phyloP scores from a whole-genome alignment of 2,888 invertebrate species.

The Linnaemya vulpina region DNA sequence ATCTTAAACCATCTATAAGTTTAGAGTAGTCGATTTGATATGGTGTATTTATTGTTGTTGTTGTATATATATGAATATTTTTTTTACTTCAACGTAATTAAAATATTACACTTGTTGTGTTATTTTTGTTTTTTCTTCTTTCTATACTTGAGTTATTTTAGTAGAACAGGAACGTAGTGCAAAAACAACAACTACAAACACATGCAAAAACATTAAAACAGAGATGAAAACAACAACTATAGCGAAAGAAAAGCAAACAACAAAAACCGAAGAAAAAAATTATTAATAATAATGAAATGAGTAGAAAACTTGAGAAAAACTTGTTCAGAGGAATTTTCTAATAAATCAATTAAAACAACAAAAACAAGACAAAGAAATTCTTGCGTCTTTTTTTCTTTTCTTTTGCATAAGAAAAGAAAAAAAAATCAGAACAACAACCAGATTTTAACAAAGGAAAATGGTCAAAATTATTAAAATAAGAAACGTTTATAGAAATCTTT shows the following conservation, averaged over 20 bases:
- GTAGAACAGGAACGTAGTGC: constrained; percentile 68
- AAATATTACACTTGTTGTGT: constrained; percentile 80
- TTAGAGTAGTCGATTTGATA: constrained; percentile 61
- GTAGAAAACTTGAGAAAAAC: constrained; percentile 75
- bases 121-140: constrained; percentile 67
- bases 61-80: too few relatives aligned
- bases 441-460: constrained; percentile 24
- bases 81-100: constrained; percentile 76
- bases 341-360: constrained; percentile 77
- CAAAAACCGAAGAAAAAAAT: constrained; percentile 1
- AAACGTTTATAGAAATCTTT: constrained; percentile 3
- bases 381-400: constrained; percentile 11
- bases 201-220: constrained; percentile 58
- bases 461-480: constrained; percentile 9
- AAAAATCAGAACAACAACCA: constrained; percentile 39
- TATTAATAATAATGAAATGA: constrained; percentile 31
- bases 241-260: constrained; percentile 46
- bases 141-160: constrained; percentile 71
- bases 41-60: constrained; percentile 55
- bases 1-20: constrained; percentile 53
- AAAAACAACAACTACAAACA: constrained; percentile 41
- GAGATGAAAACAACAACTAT: constrained; percentile 47
- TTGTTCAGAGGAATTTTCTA: constrained; percentile 81
- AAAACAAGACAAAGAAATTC: constrained; percentile 43
- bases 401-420: background rate